Percentiles rank a stretch among this genome's conserved stretches.
These are phyloP conservation scores for Chrosomus eos DNA, from an alignment of 2,797 vertebrate genomes.

Conservation along the genomic window DNA sequence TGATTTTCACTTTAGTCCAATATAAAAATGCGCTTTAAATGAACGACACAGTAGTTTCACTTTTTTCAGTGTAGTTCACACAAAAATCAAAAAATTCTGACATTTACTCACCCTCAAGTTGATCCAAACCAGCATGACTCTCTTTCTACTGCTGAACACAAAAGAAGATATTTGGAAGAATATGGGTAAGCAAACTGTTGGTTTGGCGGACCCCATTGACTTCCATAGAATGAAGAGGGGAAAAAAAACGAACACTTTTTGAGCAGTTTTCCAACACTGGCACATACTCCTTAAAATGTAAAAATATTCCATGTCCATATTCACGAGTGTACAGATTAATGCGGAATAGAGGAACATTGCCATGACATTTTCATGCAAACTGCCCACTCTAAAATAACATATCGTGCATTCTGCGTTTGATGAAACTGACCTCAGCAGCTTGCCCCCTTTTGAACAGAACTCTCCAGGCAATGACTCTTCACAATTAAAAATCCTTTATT, in stretches of 20 bases:
- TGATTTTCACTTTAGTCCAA: too few relatives aligned
- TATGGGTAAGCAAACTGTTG: too few relatives aligned
- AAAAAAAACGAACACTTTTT: too few relatives aligned
- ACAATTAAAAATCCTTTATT: constrained; percentile 9
- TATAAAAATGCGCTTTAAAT: too few relatives aligned
- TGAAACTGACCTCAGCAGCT: constrained; percentile 1
- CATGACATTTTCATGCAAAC: constrained; percentile 19
- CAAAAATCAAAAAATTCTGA: too few relatives aligned
- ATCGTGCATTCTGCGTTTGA: constrained; percentile 5
- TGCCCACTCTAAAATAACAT: constrained; percentile 7
- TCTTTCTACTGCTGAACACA: too few relatives aligned
- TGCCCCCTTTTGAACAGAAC: constrained; percentile 13
- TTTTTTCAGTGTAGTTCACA: too few relatives aligned
- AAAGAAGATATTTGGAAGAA: too few relatives aligned
- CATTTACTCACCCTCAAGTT: not conserved
- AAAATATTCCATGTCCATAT: constrained; percentile 9
- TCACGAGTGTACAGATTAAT: not conserved
- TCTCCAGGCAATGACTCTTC: constrained; percentile 14
- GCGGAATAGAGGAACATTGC: not conserved
- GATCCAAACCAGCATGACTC: too few relatives aligned
- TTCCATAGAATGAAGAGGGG: too few relatives aligned
- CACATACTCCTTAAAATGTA: not conserved
- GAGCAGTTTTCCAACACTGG: not conserved
- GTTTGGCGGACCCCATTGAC: too few relatives aligned
- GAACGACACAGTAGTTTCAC: too few relatives aligned